Evolutionary conservation across 2,113 vertebrate species (phyloP).

Genomic region (Corydoras sp.): DNA sequence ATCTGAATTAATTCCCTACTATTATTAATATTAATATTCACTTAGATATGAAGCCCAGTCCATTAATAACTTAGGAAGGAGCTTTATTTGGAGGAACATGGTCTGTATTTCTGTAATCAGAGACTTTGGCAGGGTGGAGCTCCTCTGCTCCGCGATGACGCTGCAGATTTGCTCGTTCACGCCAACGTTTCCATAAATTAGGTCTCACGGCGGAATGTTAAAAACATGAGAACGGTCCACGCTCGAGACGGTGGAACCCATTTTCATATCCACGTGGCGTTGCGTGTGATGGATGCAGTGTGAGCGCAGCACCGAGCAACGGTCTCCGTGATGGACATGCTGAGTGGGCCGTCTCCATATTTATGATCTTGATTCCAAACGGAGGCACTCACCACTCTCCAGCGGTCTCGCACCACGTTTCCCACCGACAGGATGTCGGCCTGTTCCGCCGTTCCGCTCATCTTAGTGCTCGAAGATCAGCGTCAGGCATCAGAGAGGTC

Average conservation of each 20-base stretch:
- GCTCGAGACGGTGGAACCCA: too few relatives aligned
- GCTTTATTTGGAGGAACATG: background rate
- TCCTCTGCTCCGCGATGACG: conserved; percentile 6
- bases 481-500: conserved; percentile 62
- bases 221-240: too few relatives aligned
- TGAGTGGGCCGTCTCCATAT: too few relatives aligned
- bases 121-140: conserved; percentile 7
- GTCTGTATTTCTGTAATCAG: too few relatives aligned
- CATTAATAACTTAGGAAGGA: background rate
- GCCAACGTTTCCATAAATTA: too few relatives aligned
- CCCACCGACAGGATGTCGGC: conserved; percentile 93
- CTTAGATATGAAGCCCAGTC: background rate
- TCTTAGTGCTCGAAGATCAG: conserved; percentile 68
- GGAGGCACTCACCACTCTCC: conserved; percentile 85
- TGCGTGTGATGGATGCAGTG: background rate
- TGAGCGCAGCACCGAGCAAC: too few relatives aligned
- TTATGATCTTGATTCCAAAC: too few relatives aligned
- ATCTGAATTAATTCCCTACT: background rate
- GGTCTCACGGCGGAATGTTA: too few relatives aligned
- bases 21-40: background rate
- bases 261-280: too few relatives aligned
- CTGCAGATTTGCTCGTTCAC: background rate
- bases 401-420: conserved; percentile 93
- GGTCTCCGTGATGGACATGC: too few relatives aligned
- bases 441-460: conserved; percentile 93